phyloP scores from a whole-genome alignment of 2,797 vertebrate species.

The Gadopsis marmoratus region DNA sequence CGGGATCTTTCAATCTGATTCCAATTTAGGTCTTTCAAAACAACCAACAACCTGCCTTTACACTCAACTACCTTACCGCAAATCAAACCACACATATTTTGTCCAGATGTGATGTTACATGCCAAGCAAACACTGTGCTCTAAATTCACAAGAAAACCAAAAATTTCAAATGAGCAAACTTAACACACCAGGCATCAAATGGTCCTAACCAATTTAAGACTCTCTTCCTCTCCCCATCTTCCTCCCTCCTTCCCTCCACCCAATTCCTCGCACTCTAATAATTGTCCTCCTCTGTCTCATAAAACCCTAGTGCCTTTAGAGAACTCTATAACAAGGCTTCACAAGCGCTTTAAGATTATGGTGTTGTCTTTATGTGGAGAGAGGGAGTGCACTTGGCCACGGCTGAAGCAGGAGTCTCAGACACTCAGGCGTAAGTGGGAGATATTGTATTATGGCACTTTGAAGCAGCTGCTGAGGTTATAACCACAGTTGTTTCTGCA shows the following conservation, averaged over 20 bases:
- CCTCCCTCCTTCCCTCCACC: constrained; percentile 30
- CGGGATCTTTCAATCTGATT: constrained; percentile 46
- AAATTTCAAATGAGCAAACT: constrained; percentile 65
- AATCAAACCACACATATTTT: constrained; percentile 67
- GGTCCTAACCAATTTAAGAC: constrained; percentile 47
- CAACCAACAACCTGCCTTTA: constrained; percentile 64
- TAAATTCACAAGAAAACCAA: constrained; percentile 55
- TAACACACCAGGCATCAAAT: constrained; percentile 52
- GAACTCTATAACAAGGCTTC: constrained; percentile 84
- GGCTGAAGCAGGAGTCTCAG: constrained; percentile 45
- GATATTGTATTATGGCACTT: constrained; percentile 48
- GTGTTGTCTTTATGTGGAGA: constrained; percentile 80
- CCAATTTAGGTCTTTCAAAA: constrained; percentile 66
- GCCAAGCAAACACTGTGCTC: constrained; percentile 37
- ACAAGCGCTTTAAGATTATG: constrained; percentile 82
- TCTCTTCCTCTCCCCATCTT: constrained; percentile 28
- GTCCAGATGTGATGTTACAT: constrained; percentile 71
- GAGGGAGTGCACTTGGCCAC: constrained; percentile 61
- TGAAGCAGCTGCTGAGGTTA: constrained; percentile 58
- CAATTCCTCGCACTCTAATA: constrained; percentile 68
- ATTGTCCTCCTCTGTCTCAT: constrained; percentile 75
- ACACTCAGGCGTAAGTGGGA: constrained; percentile 48
- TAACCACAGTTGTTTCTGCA: constrained; percentile 46
- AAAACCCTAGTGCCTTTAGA: constrained; percentile 82
- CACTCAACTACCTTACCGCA: constrained; percentile 39